A percentile compares a stretch with the other conserved stretches of the same genome.
Evolutionary conservation across 2,113 vertebrate species (phyloP).

Genomic region (Sphyrna mokarran): DNA sequence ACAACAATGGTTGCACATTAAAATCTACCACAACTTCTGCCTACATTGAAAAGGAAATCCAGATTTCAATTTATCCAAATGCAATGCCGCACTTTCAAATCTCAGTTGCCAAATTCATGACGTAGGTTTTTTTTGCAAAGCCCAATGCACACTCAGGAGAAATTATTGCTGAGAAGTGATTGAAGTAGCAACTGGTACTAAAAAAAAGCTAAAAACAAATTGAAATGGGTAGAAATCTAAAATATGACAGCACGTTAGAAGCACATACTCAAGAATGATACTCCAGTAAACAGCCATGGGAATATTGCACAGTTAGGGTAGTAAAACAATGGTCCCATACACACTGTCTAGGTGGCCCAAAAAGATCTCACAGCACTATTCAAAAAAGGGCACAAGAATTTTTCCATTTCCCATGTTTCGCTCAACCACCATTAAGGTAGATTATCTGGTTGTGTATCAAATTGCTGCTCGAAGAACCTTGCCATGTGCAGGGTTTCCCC

Average conservation of each 20-base stretch:
- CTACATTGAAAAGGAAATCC: background rate
- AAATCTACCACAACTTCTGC: background rate
- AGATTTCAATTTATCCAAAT: background rate
- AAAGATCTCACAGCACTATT: background rate
- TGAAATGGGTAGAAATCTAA: background rate
- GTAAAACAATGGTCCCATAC: background rate
- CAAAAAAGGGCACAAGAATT: background rate
- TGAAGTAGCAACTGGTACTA: background rate
- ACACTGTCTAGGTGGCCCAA: background rate
- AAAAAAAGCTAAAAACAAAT: background rate
- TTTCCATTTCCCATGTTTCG: background rate
- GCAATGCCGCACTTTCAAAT: background rate
- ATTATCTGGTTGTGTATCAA: background rate
- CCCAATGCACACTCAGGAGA: background rate
- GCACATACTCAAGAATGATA: background rate
- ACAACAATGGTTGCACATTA: background rate
- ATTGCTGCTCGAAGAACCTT: background rate
- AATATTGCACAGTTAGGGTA: background rate
- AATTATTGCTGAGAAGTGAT: background rate
- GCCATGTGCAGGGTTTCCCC: background rate
- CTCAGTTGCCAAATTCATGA: background rate
- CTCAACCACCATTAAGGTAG: background rate
- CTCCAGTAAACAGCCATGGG: background rate
- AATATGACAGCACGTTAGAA: background rate
- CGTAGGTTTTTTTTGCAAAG: background rate